Base-by-base conservation (phyloP, 2,113 vertebrate species). In the Notechis scutatus region DNA sequence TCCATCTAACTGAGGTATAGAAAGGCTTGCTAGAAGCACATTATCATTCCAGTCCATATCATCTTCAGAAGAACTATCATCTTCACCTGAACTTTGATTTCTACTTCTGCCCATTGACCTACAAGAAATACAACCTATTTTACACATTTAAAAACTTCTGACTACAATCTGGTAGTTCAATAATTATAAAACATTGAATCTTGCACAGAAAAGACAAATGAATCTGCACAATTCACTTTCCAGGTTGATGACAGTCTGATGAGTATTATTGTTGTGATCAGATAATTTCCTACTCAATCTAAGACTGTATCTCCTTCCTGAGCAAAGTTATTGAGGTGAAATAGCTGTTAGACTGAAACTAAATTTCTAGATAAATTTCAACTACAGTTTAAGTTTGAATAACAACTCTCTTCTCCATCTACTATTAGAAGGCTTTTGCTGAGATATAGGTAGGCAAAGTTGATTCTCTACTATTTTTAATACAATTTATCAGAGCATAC, bases 1-100 rank as follows among this genome's bases (percentile, higher is more conserved):
- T 89, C 99, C 99, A 95, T 99, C 99, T 93, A 99, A 97, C 97
- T 99, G 99, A 95, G 99, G 99, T 98, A 99, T 99, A 97, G 98
- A 99, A 95, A 99, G 97, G 96, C 98, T 98, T 95, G 97, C 97
- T 88, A 99, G 98, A 93, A 98, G 96, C 94, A 98, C 98, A 88
- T 97, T 98, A 97, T 97, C 97, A 50, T 97, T 98, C 99, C 99
- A 99, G 59, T 99, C 99, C 98, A 99, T 99, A 97, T 99, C 99
- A 93, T 99, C 99, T 88, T 99, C 99, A 39, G 98, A 99, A 85
- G 98, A 98, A 0, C 98, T 98, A 93, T 98, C 98, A 85, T 98
- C 98, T 91, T 99, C 99, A 42, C 98, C 98, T 89, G 98, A 98
- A 94, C 97, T 97, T 90, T 98, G 98, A 90, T 98, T 98, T 50